A percentile compares a stretch with the other conserved stretches of the same genome.
These are phyloP conservation scores for Agrochola lota DNA, from an alignment of 2,888 invertebrate species.

Conservation along the genomic window DNA sequence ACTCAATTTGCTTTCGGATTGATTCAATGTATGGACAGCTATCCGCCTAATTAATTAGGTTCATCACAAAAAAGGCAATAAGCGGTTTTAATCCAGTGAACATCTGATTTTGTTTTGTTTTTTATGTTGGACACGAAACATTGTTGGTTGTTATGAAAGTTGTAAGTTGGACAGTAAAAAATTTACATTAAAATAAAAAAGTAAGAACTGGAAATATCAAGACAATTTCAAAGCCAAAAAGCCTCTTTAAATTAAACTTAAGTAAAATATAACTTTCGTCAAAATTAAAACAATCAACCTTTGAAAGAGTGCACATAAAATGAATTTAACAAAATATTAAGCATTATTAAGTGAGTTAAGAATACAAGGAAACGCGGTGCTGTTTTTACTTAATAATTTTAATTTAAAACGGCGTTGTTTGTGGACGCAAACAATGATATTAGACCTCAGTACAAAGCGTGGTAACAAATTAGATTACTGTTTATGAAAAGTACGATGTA, in stretches of 20 bases:
- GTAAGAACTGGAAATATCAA: too few species aligned
- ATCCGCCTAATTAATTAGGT: conserved; percentile 63
- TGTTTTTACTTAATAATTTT: conserved; percentile 31
- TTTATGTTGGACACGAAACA: background rate
- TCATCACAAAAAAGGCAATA: conserved; percentile 41
- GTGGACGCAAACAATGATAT: conserved; percentile 29
- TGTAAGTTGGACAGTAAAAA: background rate
- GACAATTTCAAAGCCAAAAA: too few species aligned
- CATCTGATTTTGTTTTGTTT: conserved; percentile 5
- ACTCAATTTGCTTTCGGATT: conserved; percentile 63
- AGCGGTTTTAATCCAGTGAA: conserved; percentile 35
- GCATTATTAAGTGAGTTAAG: conserved; percentile 10
- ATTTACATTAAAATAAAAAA: too few species aligned
- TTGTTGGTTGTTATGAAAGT: background rate
- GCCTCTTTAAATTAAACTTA: too few species aligned
- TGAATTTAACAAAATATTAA: background rate
- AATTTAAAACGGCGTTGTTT: conserved; percentile 38
- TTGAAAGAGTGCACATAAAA: background rate
- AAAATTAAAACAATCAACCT: background rate
- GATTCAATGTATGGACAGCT: conserved; percentile 59
- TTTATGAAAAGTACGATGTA: conserved; percentile 10
- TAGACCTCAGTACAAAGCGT: conserved; percentile 38
- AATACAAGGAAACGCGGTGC: conserved; percentile 7
- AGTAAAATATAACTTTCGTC: too few species aligned
- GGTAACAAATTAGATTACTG: conserved; percentile 36